These are phyloP conservation scores for Apis dorsata DNA, from an alignment of 1,140 invertebrate genomes.

Conservation along the genomic window DNA sequence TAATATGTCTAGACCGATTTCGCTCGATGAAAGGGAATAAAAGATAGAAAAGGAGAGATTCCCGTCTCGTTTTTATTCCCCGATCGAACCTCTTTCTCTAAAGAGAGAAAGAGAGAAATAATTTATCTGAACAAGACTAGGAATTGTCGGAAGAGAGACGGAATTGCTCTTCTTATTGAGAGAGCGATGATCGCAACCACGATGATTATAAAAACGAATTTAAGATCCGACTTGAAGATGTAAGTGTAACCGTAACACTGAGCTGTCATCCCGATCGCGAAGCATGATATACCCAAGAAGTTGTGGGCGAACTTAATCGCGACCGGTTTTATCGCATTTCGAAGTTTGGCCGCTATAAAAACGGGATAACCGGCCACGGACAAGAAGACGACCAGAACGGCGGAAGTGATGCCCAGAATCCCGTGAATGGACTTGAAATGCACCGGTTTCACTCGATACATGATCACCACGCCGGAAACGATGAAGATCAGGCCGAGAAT, in stretches of 20 bases:
- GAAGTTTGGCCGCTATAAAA: slow-evolving; percentile 63
- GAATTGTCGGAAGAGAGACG: slow-evolving; percentile 58
- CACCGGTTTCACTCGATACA: slow-evolving; percentile 42
- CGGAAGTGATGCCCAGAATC: slow-evolving; percentile 66
- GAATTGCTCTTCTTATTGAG: slow-evolving; percentile 56
- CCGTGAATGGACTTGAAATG: slow-evolving; percentile 68
- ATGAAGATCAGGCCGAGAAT: slow-evolving; percentile 61
- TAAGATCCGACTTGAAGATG: slow-evolving; percentile 55
- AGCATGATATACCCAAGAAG: slow-evolving; percentile 70
- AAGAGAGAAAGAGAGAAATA: too few species aligned
- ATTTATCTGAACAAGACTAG: not conserved
- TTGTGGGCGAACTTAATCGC: slow-evolving; percentile 70
- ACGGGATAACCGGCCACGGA: slow-evolving; percentile 63
- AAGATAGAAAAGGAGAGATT: too few species aligned
- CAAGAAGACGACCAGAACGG: slow-evolving; percentile 57
- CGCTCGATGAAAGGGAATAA: not conserved
- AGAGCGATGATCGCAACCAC: slow-evolving; percentile 61
- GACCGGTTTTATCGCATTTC: slow-evolving; percentile 65
- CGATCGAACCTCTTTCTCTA: rapidly evolving
- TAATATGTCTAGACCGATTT: not conserved
- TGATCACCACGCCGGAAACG: slow-evolving; percentile 62
- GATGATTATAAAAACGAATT: slow-evolving; percentile 40
- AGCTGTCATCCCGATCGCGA: slow-evolving; percentile 67
- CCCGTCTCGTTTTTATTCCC: not conserved
- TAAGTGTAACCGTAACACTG: slow-evolving; percentile 63